A percentile compares a stretch with the other conserved stretches of the same genome.
phyloP scores from a whole-genome alignment of 92 coral and sea anemone genomes.

The Blastomussa wellsi region DNA sequence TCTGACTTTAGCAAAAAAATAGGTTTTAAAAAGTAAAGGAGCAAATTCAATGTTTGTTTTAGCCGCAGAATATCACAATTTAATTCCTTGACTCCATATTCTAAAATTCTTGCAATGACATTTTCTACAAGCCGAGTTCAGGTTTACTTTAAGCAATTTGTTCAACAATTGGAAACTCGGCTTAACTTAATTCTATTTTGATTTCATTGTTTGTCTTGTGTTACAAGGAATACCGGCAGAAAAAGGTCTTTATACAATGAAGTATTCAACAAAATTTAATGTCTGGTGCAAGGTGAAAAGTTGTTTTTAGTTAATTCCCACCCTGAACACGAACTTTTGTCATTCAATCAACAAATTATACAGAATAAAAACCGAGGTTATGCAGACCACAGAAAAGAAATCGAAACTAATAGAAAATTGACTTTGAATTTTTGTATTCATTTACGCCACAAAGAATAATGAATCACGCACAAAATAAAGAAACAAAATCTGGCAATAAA shows the following conservation, averaged over 20 bases:
- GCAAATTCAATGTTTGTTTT: too few relatives aligned
- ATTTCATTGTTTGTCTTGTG: not conserved
- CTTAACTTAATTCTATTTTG: not conserved
- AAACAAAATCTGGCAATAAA: too few relatives aligned
- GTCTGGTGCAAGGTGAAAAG: not conserved
- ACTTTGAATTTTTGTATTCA: not conserved
- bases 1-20: not conserved
- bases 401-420: not conserved
- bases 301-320: not conserved
- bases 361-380: not conserved
- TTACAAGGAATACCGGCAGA: not conserved
- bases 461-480: too few relatives aligned
- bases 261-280: not conserved
- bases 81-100: not conserved
- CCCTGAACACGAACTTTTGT: not conserved
- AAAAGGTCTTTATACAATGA: not conserved
- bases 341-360: not conserved
- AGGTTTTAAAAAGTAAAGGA: not conserved
- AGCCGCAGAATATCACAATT: too few relatives aligned
- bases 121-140: not conserved
- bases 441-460: not conserved
- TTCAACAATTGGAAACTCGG: not conserved
- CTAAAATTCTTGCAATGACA: too few relatives aligned
- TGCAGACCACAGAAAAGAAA: not conserved
- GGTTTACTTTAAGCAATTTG: not conserved